Conservation (phyloP, 2,797 vertebrate genomes). For the Florisuga fusca region DNA sequence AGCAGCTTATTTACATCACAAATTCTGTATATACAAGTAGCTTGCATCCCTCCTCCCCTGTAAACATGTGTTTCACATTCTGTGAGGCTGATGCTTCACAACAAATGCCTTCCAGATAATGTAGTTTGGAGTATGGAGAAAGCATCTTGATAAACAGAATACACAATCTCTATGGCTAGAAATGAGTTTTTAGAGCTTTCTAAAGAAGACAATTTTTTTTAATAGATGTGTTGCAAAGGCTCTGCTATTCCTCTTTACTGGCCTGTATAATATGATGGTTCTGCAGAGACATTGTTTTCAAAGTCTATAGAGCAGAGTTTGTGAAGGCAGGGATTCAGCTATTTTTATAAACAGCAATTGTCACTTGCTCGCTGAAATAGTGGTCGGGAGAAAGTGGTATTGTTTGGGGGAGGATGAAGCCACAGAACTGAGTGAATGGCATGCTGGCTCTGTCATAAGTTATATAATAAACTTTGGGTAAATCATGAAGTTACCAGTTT, state of each 20-base stretch:
- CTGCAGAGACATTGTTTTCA: not conserved
- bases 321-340: not conserved
- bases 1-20: conserved; percentile 44
- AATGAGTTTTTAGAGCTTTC: conserved; percentile 44
- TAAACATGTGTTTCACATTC: not conserved
- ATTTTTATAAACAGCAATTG: not conserved
- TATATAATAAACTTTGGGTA: not conserved
- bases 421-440: not conserved
- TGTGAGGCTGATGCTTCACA: not conserved
- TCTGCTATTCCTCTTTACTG: conserved; percentile 11
- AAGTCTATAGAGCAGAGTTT: not conserved
- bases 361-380: not conserved
- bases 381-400: not conserved
- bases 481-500: not conserved
- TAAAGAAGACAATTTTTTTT: not conserved
- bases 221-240: not conserved
- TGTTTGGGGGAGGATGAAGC: not conserved
- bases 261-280: not conserved
- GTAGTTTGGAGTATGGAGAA: not conserved
- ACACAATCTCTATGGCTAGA: conserved; percentile 4
- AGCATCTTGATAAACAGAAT: conserved; percentile 15
- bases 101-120: not conserved
- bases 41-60: not conserved
- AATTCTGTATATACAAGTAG: not conserved
- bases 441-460: not conserved